A percentile compares a stretch with the other conserved stretches of the same genome.
These are phyloP conservation scores for Chiloscyllium plagiosum DNA, from an alignment of 2,113 vertebrate species.

Conservation along the genomic window DNA sequence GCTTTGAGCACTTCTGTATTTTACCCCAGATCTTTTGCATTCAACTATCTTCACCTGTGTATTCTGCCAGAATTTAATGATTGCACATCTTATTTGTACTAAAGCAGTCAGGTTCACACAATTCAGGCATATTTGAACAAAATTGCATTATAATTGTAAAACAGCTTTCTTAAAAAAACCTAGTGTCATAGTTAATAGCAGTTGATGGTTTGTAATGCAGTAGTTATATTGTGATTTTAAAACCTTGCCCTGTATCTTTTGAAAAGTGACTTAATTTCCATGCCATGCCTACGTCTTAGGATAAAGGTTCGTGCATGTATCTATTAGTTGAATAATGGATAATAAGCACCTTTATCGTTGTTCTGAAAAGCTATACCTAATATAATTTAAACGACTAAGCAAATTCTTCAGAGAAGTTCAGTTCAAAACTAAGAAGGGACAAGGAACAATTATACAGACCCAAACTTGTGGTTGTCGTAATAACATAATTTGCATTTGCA, in stretches of 20 bases:
- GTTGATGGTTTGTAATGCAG: neutral
- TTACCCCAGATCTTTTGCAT: neutral
- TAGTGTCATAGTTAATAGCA: neutral
- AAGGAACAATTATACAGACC: neutral
- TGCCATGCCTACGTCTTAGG: neutral
- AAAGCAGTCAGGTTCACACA: neutral
- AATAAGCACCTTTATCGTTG: neutral
- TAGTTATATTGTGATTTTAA: neutral
- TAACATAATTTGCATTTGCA: neutral
- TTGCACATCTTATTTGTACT: neutral
- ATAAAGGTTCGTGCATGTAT: neutral
- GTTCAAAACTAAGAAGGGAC: neutral
- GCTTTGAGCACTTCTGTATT: no score
- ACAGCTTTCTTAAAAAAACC: neutral
- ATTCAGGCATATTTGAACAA: neutral
- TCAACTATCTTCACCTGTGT: neutral
- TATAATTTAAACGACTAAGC: neutral
- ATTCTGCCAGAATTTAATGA: neutral
- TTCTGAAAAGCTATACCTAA: neutral
- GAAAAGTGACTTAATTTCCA: neutral
- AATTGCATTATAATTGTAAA: neutral
- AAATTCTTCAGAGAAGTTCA: neutral
- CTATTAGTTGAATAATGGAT: neutral
- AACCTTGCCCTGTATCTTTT: neutral
- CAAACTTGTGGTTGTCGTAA: neutral